A percentile compares a stretch with the other conserved stretches of the same genome.
Evolutionary conservation across 2,888 invertebrate genomes (phyloP).

Genomic region (Hydropsyche betteni): DNA sequence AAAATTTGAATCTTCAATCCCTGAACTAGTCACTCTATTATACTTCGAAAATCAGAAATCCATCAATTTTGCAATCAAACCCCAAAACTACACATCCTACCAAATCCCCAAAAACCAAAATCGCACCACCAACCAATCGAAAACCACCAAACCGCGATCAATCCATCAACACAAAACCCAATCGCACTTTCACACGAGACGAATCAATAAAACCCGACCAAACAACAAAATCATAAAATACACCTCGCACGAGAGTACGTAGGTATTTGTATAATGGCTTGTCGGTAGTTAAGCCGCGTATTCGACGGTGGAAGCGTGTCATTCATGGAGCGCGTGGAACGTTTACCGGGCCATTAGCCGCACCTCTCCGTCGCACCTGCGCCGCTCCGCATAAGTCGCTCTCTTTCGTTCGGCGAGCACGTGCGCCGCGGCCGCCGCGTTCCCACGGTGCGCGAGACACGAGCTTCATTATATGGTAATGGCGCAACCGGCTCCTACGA

Average conservation of each 20-base stretch:
- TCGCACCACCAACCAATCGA: too few relatives aligned
- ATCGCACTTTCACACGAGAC: background rate
- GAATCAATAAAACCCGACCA: background rate
- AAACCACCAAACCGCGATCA: too few relatives aligned
- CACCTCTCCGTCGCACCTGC: background rate
- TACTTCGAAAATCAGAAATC: too few relatives aligned
- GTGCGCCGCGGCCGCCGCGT: slow-evolving; percentile 28
- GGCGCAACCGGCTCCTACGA: slow-evolving; percentile 31
- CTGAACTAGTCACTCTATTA: too few relatives aligned
- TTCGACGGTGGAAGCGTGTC: slow-evolving; percentile 37
- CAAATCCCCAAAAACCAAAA: too few relatives aligned
- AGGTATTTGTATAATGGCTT: slow-evolving; percentile 3
- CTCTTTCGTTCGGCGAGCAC: slow-evolving; percentile 1
- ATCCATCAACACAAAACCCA: background rate
- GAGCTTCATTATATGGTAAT: slow-evolving; percentile 47
- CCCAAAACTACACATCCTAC: too few relatives aligned
- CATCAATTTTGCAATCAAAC: too few relatives aligned
- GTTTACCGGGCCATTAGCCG: slow-evolving; percentile 27
- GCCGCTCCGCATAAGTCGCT: background rate
- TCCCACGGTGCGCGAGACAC: slow-evolving; percentile 40
- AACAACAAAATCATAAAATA: background rate
- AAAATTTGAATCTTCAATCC: too few relatives aligned
- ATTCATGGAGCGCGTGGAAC: slow-evolving; percentile 26
- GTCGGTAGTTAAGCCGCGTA: slow-evolving; percentile 14
- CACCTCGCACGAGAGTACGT: background rate